Percentiles rank a stretch among this genome's conserved stretches.
Conservation (phyloP, 2,888 invertebrate species). For the Helleia helle region DNA sequence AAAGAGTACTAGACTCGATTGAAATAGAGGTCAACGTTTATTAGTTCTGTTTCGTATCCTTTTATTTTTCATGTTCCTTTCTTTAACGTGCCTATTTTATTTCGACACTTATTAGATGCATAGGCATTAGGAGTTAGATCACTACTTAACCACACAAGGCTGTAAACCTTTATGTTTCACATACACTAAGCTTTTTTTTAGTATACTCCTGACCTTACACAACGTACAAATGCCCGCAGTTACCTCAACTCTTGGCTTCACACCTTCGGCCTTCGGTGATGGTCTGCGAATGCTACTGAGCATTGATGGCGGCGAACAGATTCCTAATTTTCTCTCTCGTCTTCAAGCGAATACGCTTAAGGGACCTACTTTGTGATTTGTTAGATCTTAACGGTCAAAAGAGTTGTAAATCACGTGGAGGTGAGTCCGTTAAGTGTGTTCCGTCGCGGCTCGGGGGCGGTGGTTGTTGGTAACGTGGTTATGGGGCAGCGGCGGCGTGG, state of each 20-base stretch:
- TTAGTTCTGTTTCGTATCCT: constrained; percentile 58
- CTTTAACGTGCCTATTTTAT: constrained; percentile 65
- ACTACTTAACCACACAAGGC: constrained; percentile 70
- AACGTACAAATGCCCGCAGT: constrained; percentile 73
- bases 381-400: background rate
- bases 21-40: constrained; percentile 64
- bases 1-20: constrained; percentile 67
- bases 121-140: constrained; percentile 73
- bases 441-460: constrained; percentile 53
- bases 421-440: constrained; percentile 51
- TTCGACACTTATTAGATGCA: constrained; percentile 69
- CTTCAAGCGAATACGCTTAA: constrained; percentile 48
- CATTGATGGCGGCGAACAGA: constrained; percentile 52
- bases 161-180: constrained; percentile 69
- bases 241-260: constrained; percentile 73
- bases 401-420: too few species aligned
- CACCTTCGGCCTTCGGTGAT: constrained; percentile 65
- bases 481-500: constrained; percentile 68
- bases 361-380: constrained; percentile 26
- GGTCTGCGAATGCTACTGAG: constrained; percentile 43
- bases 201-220: constrained; percentile 71
- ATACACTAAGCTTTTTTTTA: constrained; percentile 71
- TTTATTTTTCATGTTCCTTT: constrained; percentile 47
- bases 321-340: constrained; percentile 42
- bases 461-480: constrained; percentile 64